Evolutionary conservation across 2,888 invertebrate species (phyloP).

Genomic region (Oscheius onirici): DNA sequence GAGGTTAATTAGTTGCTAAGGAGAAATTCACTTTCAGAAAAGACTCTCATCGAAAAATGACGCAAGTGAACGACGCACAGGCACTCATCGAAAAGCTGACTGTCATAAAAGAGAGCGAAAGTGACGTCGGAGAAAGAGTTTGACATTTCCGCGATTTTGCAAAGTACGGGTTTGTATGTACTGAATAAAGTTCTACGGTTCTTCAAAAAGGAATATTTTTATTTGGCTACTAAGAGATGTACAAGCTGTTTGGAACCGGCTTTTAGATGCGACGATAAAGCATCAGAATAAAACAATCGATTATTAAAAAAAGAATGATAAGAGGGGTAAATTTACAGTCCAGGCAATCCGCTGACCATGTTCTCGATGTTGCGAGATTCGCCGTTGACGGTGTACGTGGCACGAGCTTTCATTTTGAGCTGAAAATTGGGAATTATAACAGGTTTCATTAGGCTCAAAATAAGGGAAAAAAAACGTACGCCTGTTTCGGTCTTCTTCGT

Average conservation of each 20-base stretch:
- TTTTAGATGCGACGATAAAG: background rate
- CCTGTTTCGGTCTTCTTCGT: constrained; percentile 37
- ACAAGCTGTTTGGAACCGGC: background rate
- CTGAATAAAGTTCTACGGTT: constrained; percentile 1
- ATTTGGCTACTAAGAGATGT: too few relatives aligned
- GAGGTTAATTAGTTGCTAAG: background rate
- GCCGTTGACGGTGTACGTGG: constrained; percentile 61
- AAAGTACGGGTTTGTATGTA: constrained; percentile 1
- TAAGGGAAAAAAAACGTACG: constrained; percentile 34
- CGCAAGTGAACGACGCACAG: constrained; percentile 33
- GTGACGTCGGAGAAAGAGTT: constrained; percentile 54
- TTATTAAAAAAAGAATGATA: too few relatives aligned
- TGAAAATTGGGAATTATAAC: constrained; percentile 43
- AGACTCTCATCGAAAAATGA: constrained; percentile 37
- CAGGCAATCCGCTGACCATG: constrained; percentile 61
- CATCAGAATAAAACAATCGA: background rate
- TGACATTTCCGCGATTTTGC: constrained; percentile 32
- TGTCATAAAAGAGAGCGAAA: constrained; percentile 57
- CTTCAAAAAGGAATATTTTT: too few relatives aligned
- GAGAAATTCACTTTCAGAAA: constrained; percentile 33
- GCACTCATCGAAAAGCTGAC: constrained; percentile 55
- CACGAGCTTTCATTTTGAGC: constrained; percentile 64
- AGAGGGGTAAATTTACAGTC: constrained; percentile 36
- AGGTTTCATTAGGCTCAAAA: too few relatives aligned
- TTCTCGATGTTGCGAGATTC: constrained; percentile 48